Evolutionary conservation across 2,797 vertebrate genomes (phyloP).

Genomic region (Euthynnus affinis): DNA sequence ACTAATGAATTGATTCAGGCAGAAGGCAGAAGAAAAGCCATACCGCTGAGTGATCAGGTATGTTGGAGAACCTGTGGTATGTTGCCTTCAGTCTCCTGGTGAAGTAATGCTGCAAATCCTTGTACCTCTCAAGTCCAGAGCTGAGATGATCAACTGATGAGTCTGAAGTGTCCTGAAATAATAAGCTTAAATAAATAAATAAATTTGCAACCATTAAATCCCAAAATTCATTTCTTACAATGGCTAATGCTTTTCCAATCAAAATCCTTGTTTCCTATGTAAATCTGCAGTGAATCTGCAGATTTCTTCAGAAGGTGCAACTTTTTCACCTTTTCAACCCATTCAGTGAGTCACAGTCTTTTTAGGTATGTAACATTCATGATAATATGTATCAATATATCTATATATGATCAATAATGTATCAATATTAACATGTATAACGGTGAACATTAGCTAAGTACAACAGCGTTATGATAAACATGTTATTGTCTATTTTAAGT

Average conservation of each 20-base stretch:
- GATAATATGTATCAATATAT: no score
- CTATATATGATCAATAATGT: no score
- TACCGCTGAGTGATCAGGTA: slow-evolving; percentile 82
- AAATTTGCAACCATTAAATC: not conserved
- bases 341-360: no score
- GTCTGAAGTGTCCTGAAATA: slow-evolving; percentile 59
- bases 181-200: not conserved
- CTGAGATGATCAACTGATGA: slow-evolving; percentile 70
- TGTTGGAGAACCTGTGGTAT: slow-evolving; percentile 75
- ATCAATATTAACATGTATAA: no score
- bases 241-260: not conserved
- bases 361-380: not conserved
- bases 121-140: slow-evolving; percentile 78
- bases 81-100: slow-evolving; percentile 83
- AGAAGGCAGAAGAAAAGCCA: slow-evolving; percentile 7
- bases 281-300: no score
- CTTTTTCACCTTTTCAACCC: no score
- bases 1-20: not conserved
- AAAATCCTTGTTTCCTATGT: not conserved
- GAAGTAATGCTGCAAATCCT: slow-evolving; percentile 84
- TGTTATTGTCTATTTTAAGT: not conserved
- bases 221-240: not conserved
- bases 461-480: not conserved
- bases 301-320: no score
- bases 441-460: no score